A percentile compares a stretch with the other conserved stretches of the same genome.
Evolutionary conservation across 2,888 invertebrate genomes (phyloP).

Genomic region (Andrena haemorrhoa): DNA sequence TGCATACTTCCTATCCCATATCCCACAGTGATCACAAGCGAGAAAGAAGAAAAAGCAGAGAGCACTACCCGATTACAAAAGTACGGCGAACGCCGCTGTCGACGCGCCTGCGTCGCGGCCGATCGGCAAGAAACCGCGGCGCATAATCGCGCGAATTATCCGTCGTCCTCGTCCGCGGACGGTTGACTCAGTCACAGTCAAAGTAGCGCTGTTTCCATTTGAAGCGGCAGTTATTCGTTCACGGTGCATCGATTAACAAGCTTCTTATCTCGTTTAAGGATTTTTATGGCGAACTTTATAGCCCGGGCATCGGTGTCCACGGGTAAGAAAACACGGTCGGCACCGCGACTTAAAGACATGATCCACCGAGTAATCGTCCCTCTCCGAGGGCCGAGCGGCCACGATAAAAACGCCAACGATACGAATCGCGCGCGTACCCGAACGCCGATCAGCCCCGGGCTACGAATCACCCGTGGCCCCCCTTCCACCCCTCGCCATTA

Average conservation of each 20-base stretch:
- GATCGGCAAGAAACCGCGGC: slow-evolving; percentile 7
- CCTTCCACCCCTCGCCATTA: slow-evolving; percentile 45
- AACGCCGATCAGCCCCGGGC: slow-evolving; percentile 79
- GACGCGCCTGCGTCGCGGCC: neutral
- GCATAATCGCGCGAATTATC: slow-evolving; percentile 52
- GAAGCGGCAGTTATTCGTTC: slow-evolving; percentile 49
- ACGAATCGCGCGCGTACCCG: slow-evolving; percentile 76
- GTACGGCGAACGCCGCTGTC: neutral
- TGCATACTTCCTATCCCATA: neutral
- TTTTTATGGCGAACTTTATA: slow-evolving; percentile 75
- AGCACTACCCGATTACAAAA: no score
- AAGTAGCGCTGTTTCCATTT: slow-evolving; percentile 63
- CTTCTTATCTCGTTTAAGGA: slow-evolving; percentile 76
- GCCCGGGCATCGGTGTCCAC: slow-evolving; percentile 67
- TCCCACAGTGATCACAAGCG: neutral
- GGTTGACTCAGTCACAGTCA: slow-evolving; percentile 29
- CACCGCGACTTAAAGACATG: slow-evolving; percentile 72
- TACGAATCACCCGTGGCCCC: slow-evolving; percentile 71
- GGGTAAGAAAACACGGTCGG: slow-evolving; percentile 60
- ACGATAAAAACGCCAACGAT: slow-evolving; percentile 78
- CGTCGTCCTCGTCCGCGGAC: slow-evolving; percentile 10
- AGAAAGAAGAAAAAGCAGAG: neutral
- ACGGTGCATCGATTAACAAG: slow-evolving; percentile 76
- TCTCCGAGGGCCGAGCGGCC: slow-evolving; percentile 48
- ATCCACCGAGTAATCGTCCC: slow-evolving; percentile 71